A percentile compares a stretch with the other conserved stretches of the same genome.
These are phyloP conservation scores for Drosophila orena DNA, from an alignment of 1,140 invertebrate species.

Conservation along the genomic window DNA sequence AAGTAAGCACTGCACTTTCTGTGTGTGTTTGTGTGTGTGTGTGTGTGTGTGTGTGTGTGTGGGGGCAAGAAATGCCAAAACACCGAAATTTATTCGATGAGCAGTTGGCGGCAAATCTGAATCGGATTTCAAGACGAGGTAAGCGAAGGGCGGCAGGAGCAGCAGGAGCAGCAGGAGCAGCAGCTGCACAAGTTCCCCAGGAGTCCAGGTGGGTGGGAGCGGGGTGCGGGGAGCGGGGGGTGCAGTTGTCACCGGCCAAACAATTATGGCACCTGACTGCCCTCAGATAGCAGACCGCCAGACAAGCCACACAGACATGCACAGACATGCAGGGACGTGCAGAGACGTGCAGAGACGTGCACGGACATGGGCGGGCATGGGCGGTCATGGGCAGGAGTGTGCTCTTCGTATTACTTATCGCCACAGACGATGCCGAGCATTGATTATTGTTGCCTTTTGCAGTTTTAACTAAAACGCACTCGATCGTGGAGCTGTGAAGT, in stretches of 20 bases:
- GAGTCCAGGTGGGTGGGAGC: constrained; percentile 2
- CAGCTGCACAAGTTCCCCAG: constrained; percentile 47
- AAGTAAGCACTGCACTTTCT: background rate
- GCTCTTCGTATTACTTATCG: constrained; percentile 68
- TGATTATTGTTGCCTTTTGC: constrained; percentile 77
- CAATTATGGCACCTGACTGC: constrained; percentile 72
- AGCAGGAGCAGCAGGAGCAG: constrained; percentile 23
- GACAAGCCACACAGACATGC: constrained; percentile 2
- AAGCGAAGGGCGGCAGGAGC: background rate
- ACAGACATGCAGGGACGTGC: background rate
- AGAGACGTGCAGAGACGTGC: background rate
- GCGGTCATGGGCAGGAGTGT: constrained; percentile 13
- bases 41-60: background rate
- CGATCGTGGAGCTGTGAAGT: background rate
- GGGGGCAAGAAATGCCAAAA: background rate
- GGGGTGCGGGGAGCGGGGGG: background rate
- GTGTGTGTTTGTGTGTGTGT: too few species aligned
- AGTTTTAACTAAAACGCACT: constrained; percentile 72
- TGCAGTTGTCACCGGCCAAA: constrained; percentile 34
- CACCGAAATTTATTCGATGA: constrained; percentile 11
- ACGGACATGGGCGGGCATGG: background rate
- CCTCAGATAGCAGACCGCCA: constrained; percentile 54
- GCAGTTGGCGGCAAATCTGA: constrained; percentile 12
- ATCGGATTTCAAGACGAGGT: constrained; percentile 1
- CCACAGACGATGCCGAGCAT: constrained; percentile 61